phyloP scores from a whole-genome alignment of 2,888 invertebrate genomes.

The Eupelmus urozonus region DNA sequence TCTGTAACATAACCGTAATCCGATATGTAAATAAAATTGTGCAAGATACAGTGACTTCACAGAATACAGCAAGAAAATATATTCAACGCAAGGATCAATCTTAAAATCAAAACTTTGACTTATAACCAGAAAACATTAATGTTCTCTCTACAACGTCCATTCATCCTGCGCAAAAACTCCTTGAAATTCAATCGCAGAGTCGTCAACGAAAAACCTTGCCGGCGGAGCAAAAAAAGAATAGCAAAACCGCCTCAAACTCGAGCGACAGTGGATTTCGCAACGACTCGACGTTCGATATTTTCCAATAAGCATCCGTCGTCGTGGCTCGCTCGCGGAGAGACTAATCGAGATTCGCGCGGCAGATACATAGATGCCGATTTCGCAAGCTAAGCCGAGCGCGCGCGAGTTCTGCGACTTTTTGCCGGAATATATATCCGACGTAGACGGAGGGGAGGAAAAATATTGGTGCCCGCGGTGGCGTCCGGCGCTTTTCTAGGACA shows the following conservation, averaged over 20 bases:
- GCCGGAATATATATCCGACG: constrained; percentile 34
- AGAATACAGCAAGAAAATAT: too few species aligned
- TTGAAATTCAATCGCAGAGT: neutral
- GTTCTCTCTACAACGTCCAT: too few species aligned
- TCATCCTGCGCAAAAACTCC: neutral
- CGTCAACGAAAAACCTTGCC: neutral
- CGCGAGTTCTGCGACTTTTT: constrained; percentile 41
- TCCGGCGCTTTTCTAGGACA: constrained; percentile 55
- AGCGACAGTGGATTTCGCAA: constrained; percentile 14
- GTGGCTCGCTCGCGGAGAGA: neutral
- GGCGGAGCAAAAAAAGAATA: neutral
- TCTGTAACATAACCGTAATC: too few species aligned
- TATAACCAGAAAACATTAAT: too few species aligned
- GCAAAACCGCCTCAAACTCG: neutral
- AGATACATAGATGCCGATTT: constrained; percentile 42
- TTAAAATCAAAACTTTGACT: too few species aligned
- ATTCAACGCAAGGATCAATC: too few species aligned
- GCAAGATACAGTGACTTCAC: too few species aligned
- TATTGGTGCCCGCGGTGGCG: constrained; percentile 41
- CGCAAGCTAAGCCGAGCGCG: constrained; percentile 30
- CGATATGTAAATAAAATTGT: too few species aligned
- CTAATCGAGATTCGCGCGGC: constrained; percentile 48
- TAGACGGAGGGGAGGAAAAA: constrained; percentile 13
- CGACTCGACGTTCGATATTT: constrained; percentile 21
- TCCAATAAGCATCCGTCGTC: constrained; percentile 45